phyloP scores from a whole-genome alignment of 2,797 vertebrate genomes.

The Molossus alvarezi region DNA sequence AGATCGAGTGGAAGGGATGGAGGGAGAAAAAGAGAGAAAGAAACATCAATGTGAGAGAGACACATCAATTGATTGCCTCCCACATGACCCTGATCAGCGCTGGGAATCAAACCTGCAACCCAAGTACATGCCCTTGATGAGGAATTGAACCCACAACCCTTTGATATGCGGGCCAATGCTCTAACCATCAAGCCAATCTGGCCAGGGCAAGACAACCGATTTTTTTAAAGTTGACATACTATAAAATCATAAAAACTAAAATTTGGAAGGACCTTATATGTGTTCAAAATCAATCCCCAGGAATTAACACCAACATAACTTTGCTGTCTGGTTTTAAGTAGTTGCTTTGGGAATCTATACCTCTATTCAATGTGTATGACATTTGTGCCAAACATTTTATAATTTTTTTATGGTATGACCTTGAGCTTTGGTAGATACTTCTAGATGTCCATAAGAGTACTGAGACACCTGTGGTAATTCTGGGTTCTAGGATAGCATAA shows the following conservation, averaged over 20 bases:
- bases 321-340: not conserved
- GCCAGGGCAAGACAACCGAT: not conserved
- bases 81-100: no score
- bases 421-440: not conserved
- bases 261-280: not conserved
- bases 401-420: not conserved
- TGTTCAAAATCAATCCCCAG: constrained; percentile 7
- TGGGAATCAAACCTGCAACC: no score
- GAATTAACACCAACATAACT: constrained; percentile 30
- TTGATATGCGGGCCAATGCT: no score
- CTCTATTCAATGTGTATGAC: not conserved
- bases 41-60: no score
- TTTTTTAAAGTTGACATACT: constrained; percentile 41
- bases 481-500: not conserved
- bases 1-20: no score
- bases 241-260: constrained; percentile 52
- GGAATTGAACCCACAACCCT: no score
- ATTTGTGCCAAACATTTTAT: constrained; percentile 53
- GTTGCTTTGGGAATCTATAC: not conserved
- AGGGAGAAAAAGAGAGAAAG: no score
- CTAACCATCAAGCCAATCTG: no score
- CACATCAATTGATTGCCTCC: no score
- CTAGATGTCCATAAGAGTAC: not conserved
- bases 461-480: not conserved
- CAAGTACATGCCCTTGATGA: no score